phyloP scores from a whole-genome alignment of 2,113 vertebrate species.

The Natator depressus region DNA sequence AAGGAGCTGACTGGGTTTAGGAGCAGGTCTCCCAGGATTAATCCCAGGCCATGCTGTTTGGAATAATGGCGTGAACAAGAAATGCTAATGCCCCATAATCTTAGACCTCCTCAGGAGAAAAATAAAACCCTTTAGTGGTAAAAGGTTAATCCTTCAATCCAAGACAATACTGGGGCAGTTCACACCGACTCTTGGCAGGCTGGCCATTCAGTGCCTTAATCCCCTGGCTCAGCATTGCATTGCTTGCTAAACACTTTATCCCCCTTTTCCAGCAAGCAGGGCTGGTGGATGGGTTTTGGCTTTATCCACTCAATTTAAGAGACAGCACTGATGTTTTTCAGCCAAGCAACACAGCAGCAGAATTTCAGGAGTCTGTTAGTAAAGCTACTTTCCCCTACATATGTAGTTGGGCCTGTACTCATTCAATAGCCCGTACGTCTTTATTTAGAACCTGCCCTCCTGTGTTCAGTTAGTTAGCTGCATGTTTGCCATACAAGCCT shows the following conservation, averaged over 20 bases:
- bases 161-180: neutral
- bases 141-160: neutral
- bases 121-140: neutral
- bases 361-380: neutral
- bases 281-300: neutral
- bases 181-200: neutral
- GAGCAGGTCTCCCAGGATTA: neutral
- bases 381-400: neutral
- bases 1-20: neutral
- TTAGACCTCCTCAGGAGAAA: neutral
- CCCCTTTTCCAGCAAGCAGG: neutral
- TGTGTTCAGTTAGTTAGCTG: neutral
- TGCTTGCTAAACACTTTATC: neutral
- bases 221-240: neutral
- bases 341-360: neutral
- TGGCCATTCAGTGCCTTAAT: neutral
- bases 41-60: neutral
- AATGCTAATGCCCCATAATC: neutral
- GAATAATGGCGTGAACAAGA: neutral
- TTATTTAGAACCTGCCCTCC: neutral
- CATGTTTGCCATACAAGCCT: neutral
- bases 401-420: neutral
- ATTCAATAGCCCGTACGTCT: neutral
- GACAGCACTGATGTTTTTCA: neutral
- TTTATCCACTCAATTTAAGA: neutral